phyloP scores from a whole-genome alignment of 2,888 invertebrate species.

The Osmoderma eremita region DNA sequence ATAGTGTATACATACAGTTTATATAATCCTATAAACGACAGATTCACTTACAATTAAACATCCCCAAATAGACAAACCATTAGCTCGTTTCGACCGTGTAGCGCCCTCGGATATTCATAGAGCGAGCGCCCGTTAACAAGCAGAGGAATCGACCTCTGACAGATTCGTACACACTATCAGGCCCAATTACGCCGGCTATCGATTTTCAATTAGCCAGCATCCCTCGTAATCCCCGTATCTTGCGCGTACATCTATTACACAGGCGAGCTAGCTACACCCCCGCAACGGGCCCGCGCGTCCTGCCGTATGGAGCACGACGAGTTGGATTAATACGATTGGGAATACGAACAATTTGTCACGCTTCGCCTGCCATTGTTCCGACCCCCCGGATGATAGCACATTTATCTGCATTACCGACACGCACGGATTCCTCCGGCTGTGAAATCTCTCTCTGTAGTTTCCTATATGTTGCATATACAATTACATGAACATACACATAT shows the following conservation, averaged over 20 bases:
- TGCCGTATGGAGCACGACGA: conserved; percentile 27
- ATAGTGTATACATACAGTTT: too few species aligned
- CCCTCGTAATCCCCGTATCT: conserved; percentile 53
- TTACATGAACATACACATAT: too few species aligned
- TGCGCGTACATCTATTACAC: conserved; percentile 58
- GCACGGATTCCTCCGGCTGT: conserved; percentile 32
- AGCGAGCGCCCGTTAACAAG: neutral
- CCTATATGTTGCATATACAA: too few species aligned
- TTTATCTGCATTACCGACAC: conserved; percentile 59
- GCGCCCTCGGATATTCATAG: too few species aligned
- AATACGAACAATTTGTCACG: conserved; percentile 63
- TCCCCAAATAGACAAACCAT: too few species aligned
- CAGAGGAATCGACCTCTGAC: conserved; percentile 6
- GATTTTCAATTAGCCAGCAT: conserved; percentile 58
- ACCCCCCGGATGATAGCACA: conserved; percentile 59
- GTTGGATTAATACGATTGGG: conserved; percentile 61
- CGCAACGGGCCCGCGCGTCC: neutral
- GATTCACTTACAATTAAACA: too few species aligned
- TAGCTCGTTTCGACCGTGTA: too few species aligned
- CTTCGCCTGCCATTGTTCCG: conserved; percentile 54
- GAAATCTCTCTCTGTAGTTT: too few species aligned
- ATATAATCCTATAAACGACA: too few species aligned
- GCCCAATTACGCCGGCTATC: conserved; percentile 55
- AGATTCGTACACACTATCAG: conserved; percentile 56
- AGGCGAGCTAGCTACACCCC: neutral